phyloP scores from a whole-genome alignment of 2,797 vertebrate genomes.

The Rallus crepitans region DNA sequence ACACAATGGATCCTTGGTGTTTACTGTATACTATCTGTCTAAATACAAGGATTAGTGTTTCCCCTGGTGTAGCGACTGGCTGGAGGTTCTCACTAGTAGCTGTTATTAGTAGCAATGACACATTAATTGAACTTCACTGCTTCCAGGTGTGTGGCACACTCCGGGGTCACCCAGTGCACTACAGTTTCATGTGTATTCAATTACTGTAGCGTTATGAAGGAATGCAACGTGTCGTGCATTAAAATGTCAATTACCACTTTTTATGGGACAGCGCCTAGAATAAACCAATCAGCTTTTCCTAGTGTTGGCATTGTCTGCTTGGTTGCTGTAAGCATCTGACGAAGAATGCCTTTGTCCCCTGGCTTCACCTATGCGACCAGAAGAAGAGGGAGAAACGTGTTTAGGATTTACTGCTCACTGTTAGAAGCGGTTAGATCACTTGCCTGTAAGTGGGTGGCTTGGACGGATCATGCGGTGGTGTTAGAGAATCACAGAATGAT shows the following conservation, averaged over 20 bases:
- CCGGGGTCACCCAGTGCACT: constrained; percentile 73
- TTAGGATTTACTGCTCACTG: neutral
- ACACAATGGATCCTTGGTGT: constrained; percentile 55
- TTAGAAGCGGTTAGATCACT: neutral
- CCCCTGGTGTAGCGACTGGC: constrained; percentile 43
- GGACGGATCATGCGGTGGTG: neutral
- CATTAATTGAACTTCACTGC: constrained; percentile 82
- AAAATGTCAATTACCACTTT: constrained; percentile 60
- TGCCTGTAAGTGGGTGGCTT: neutral
- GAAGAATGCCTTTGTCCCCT: neutral
- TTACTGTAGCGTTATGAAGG: constrained; percentile 70
- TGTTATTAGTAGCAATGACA: constrained; percentile 80
- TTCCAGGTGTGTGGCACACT: constrained; percentile 85
- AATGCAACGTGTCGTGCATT: constrained; percentile 62
- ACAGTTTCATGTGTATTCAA: constrained; percentile 74
- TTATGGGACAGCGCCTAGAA: neutral
- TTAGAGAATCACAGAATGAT: neutral
- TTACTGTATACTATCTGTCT: constrained; percentile 36
- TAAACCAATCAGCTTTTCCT: neutral
- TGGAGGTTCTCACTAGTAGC: constrained; percentile 80
- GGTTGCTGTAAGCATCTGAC: neutral
- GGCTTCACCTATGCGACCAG: neutral
- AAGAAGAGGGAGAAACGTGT: neutral
- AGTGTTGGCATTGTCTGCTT: neutral
- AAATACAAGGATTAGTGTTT: constrained; percentile 62